Base-by-base conservation (phyloP, 2,797 vertebrate species). In the Hydrolagus colliei region DNA sequence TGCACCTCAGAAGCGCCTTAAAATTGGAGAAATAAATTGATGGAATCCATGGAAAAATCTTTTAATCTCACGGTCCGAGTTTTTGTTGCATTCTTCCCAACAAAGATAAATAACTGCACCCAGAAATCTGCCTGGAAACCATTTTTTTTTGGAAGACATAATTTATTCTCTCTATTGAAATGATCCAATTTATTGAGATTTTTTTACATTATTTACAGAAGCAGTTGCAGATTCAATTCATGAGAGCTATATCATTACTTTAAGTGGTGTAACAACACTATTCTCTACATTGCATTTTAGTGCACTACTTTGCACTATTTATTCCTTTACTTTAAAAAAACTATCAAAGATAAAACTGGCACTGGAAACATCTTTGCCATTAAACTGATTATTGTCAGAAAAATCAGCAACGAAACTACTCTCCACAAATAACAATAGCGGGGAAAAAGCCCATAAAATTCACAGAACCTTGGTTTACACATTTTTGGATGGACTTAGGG, bases 91-190 rank as follows among this genome's bases (percentile, higher is more conserved):
- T 84, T 84, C 65, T 71, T 68, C 27, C 32, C 32, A 82, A 65
- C 79, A 84, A 41, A 12, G 9, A 10, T 67, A 59, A 18, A 10
- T 67, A 59, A 18, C 41, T 61, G 52, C 20, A 77, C 52, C 41
- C 52, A 61, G 20, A 20, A 20, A 41, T 71, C 65, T 84, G 10
- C 79, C 35, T 67, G 18, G 67, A 68, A 84, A 32, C 32, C 79
- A 82, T 65, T n/a, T 68, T 68, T 68, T 71, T 82, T 84, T 68
- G 65, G 63, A 41, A 82, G 79, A 67, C 79, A 84, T 71, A 84
- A 52, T 41, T n/a, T 77, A 68, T 84, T 20, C 32, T 41, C 18
- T 22, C 76, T 65, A n/a, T 65, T 68, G 71, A 41, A 41, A 52
- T 52, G 41, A 6, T 6, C 41, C 41, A 52, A 52, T 52, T 52